Evolutionary conservation across 2,113 vertebrate genomes (phyloP).

Genomic region (Azemiops feae): DNA sequence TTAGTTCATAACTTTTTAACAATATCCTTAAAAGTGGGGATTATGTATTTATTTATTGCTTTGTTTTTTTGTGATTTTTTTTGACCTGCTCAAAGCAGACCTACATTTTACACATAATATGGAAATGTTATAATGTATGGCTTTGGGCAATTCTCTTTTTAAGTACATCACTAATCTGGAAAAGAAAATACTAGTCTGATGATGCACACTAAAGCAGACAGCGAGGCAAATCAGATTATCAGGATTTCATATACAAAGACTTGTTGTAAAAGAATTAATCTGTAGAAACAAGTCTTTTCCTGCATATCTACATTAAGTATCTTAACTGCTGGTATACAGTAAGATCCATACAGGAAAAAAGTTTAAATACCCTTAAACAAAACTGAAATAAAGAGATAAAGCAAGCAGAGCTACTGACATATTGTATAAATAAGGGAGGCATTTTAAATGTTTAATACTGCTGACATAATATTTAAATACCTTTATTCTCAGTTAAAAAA

Average conservation of each 20-base stretch:
- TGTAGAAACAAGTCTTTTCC: conserved; percentile 2
- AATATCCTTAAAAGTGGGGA: background rate
- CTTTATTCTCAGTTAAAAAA: background rate
- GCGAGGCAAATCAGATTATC: background rate
- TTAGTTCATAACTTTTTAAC: background rate
- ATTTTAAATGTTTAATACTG: background rate
- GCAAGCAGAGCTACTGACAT: conserved; percentile 3
- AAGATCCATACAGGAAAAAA: background rate
- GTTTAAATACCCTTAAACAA: conserved; percentile 30
- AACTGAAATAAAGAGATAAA: conserved; percentile 15
- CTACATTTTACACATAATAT: background rate
- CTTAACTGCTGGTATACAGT: conserved; percentile 4
- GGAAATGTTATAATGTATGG: background rate
- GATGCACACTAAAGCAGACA: background rate
- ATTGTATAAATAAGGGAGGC: background rate
- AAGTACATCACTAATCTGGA: conserved; percentile 29
- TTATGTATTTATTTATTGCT: background rate
- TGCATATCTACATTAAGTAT: conserved; percentile 5
- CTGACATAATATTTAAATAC: background rate
- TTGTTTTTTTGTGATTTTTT: background rate
- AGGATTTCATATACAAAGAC: conserved; percentile 30
- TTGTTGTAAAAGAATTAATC: background rate
- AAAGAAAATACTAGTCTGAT: conserved; percentile 12
- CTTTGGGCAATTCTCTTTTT: conserved; percentile 15
- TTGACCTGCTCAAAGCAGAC: background rate